Base-by-base conservation (phyloP, 2,113 vertebrate genomes). In the Typhlomys cinereus region DNA sequence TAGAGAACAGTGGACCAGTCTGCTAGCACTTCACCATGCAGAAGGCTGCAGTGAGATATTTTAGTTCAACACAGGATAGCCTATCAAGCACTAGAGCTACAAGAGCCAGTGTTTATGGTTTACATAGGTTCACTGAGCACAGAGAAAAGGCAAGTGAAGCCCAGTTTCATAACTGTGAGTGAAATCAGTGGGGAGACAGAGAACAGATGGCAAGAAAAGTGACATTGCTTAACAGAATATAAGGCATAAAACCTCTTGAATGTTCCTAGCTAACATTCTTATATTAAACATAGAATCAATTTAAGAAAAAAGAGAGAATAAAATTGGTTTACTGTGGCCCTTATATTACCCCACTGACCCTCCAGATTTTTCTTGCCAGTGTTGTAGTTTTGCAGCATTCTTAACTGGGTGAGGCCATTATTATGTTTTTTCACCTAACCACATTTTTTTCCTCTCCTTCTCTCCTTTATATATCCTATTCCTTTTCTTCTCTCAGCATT, bases 211-310 rank as follows among this genome's bases (percentile, higher is more conserved):
- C 20, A 80, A 89, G n/a, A n/a, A 93, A 90, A 9, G n/a, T 93
- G 21, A 70, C 39, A 79, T 18, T 34, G 10, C 10, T 48, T 64
- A 27, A 73, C 6, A 50, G 21, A 85, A 29, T 4, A 41, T 82
- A 78, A 94, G 15, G 80, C 46, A 48, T 76, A 20, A 93, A 79
- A 75, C 6, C 2, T 41, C 82, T 79, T 75, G 48, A 88, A 79
- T 17, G 90, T 59, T 59, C 1, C 9, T 66, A 23, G 57, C 46
- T 93, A 70, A 74, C 78, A 83, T 85, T 54, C 2, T 74, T 66
- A 90, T 44, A 89, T 91, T n/a, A 71, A 88, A n/a, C 31, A 36
- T 64, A 27, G 15, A 90, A 78, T 67, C 50, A n/a, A n/a, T 23
- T 27, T 39, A 76, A 54, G 71, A 54, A 46, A 18, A 64, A 83